These are phyloP conservation scores for Stegodyphus dumicola DNA, from an alignment of 1,140 invertebrate genomes.

Conservation along the genomic window DNA sequence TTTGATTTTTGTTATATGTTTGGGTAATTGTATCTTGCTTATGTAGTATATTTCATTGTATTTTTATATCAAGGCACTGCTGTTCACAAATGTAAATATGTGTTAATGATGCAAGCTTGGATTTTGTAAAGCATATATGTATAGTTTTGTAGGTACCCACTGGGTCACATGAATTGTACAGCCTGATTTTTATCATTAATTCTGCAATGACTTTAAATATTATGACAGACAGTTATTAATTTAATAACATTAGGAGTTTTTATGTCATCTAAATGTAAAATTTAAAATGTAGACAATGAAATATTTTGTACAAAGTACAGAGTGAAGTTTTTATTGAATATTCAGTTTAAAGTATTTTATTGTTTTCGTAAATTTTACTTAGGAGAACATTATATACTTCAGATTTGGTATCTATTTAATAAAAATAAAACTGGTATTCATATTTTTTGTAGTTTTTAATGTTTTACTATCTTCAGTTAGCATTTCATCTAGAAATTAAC, in stretches of 20 bases:
- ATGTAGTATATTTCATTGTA: background rate
- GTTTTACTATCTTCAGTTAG: too few relatives aligned
- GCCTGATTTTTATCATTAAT: conserved; percentile 1
- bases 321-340: too few relatives aligned
- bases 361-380: too few relatives aligned
- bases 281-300: too few relatives aligned
- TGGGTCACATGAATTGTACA: background rate
- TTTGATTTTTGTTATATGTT: background rate
- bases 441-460: too few relatives aligned
- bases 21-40: background rate
- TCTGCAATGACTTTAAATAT: background rate
- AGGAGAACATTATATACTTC: too few relatives aligned
- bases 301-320: too few relatives aligned
- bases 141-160: conserved; percentile 1
- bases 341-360: too few relatives aligned
- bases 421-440: too few relatives aligned
- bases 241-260: background rate
- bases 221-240: background rate
- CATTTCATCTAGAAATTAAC: too few relatives aligned
- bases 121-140: conserved; percentile 22
- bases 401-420: too few relatives aligned
- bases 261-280: background rate
- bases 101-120: conserved; percentile 4
- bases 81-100: conserved; percentile 16
- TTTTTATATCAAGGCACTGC: conserved; percentile 10